These are phyloP conservation scores for Cyanistes caeruleus DNA, from an alignment of 2,113 vertebrate genomes.

Conservation along the genomic window DNA sequence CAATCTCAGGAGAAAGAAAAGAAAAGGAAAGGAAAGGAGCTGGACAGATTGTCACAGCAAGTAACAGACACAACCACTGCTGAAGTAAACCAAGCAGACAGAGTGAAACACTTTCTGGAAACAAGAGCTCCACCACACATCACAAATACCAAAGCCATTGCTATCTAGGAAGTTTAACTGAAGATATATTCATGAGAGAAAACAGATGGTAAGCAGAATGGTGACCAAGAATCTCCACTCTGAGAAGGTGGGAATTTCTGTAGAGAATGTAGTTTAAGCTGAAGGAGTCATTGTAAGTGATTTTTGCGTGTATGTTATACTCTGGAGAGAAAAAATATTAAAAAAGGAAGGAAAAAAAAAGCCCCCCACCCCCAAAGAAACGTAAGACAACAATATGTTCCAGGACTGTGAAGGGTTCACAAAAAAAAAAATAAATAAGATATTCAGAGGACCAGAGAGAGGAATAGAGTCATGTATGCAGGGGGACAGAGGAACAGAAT, in stretches of 20 bases:
- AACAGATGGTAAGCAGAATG: neutral
- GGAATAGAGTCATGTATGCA: fast-evolving
- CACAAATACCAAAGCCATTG: neutral
- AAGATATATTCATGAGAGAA: neutral
- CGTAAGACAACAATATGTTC: fast-evolving
- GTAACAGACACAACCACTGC: neutral
- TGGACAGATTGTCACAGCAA: neutral
- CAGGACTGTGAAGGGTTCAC: neutral
- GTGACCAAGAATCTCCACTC: neutral
- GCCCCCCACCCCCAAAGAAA: neutral
- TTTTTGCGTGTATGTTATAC: neutral
- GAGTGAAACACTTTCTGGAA: fast-evolving
- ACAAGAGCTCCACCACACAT: neutral
- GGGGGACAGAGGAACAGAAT: neutral
- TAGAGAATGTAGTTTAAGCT: neutral
- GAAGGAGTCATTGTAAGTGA: neutral
- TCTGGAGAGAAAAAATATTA: neutral
- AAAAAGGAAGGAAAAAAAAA: neutral
- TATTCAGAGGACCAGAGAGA: neutral
- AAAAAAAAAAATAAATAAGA: neutral
- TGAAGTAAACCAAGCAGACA: neutral
- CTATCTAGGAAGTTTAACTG: neutral
- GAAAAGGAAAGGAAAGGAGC: neutral
- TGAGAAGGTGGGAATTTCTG: neutral
- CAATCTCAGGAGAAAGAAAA: neutral